Evolutionary conservation across 2,888 invertebrate species (phyloP).

Genomic region (Pristionchus mayeri): DNA sequence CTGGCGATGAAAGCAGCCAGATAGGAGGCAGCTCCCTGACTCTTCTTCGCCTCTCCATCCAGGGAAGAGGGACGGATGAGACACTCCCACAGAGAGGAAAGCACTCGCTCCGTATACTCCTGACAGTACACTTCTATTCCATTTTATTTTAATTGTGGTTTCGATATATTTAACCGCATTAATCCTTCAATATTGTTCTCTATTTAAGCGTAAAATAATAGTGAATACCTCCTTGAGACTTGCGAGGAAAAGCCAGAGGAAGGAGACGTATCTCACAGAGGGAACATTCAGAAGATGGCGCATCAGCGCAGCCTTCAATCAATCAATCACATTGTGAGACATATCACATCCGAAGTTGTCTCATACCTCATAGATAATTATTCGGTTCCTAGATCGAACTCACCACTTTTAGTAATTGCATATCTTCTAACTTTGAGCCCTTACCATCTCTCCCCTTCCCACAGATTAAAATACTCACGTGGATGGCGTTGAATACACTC

Average conservation of each 20-base stretch:
- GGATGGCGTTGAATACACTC: conserved; percentile 20
- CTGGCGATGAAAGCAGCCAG: conserved; percentile 68
- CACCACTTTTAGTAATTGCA: background rate
- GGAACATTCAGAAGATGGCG: conserved; percentile 64
- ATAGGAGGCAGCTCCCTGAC: conserved; percentile 71
- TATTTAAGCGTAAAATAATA: background rate
- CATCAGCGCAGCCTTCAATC: conserved; percentile 57
- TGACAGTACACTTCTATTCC: conserved; percentile 34
- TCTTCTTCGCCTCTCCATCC: conserved; percentile 68
- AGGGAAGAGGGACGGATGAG: conserved; percentile 61
- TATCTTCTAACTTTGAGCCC: too few species aligned
- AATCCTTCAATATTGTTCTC: background rate
- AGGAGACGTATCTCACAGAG: conserved; percentile 66
- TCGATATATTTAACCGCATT: background rate
- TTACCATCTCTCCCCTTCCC: too few species aligned
- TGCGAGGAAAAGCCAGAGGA: conserved; percentile 71
- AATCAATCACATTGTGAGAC: background rate
- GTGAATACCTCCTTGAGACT: conserved; percentile 57
- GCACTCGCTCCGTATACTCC: conserved; percentile 56
- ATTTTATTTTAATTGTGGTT: background rate
- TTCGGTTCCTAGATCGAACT: too few species aligned
- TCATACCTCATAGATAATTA: too few species aligned
- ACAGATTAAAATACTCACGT: conserved; percentile 32
- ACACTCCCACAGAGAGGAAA: conserved; percentile 67
- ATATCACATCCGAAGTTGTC: background rate